Conservation (phyloP, 2,797 vertebrate genomes). For the Syngnathus acus region DNA sequence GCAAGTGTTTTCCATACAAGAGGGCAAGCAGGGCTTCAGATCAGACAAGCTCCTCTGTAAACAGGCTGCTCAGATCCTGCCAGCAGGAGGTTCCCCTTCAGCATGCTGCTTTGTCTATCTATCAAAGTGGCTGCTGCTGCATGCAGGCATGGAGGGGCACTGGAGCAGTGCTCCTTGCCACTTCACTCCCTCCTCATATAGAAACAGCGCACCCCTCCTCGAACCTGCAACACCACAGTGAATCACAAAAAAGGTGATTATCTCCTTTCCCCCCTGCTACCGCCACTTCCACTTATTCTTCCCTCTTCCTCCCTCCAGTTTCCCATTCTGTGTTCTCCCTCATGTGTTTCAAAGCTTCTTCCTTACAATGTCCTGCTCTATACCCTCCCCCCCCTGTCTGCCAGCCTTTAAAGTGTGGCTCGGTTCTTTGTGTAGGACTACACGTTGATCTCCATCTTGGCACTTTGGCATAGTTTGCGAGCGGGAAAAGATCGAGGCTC, state of each 20-base stretch:
- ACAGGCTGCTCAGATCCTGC: constrained; percentile 70
- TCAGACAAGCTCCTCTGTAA: constrained; percentile 69
- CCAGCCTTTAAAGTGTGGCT: constrained; percentile 35
- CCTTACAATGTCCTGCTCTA: constrained; percentile 31
- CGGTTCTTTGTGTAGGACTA: constrained; percentile 27
- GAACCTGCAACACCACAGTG: constrained; percentile 8
- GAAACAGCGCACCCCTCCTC: constrained; percentile 19
- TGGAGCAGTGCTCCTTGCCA: constrained; percentile 46
- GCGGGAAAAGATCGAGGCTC: neutral
- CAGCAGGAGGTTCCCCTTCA: constrained; percentile 65
- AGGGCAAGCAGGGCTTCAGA: constrained; percentile 49
- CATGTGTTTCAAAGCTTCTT: constrained; percentile 57
- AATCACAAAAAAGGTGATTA: constrained; percentile 63
- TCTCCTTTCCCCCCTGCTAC: constrained; percentile 35
- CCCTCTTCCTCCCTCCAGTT: constrained; percentile 39
- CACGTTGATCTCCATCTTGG: constrained; percentile 19
- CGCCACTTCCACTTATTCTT: constrained; percentile 31
- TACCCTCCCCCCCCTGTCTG: constrained; percentile 11
- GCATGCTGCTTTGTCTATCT: constrained; percentile 68
- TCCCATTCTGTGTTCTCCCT: constrained; percentile 40
- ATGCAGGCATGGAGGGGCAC: constrained; percentile 45
- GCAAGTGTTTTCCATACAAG: constrained; percentile 61
- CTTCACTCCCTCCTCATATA: constrained; percentile 31
- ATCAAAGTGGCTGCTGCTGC: constrained; percentile 58
- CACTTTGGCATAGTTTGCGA: constrained; percentile 10